phyloP scores from a whole-genome alignment of 2,888 invertebrate species.

The Celastrina argiolus region DNA sequence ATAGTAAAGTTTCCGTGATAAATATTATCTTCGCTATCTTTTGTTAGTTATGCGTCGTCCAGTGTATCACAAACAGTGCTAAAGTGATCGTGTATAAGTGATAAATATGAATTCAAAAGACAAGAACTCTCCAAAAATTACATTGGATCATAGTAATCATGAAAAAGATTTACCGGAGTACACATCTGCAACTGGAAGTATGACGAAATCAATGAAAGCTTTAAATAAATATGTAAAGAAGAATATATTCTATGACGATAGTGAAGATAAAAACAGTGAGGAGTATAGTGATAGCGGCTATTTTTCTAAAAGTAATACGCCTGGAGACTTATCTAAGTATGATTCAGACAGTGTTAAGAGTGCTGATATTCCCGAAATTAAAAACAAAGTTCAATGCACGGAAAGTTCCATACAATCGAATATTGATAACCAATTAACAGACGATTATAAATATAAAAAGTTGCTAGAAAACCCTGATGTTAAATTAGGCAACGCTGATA shows the following conservation, averaged over 20 bases:
- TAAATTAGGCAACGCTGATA: conserved; percentile 24
- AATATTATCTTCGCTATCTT: conserved; percentile 47
- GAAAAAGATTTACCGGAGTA: conserved; percentile 53
- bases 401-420: background rate
- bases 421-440: conserved; percentile 44
- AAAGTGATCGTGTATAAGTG: conserved; percentile 26
- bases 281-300: conserved; percentile 52
- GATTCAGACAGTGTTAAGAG: conserved; percentile 60
- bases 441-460: conserved; percentile 61
- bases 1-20: conserved; percentile 53
- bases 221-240: conserved; percentile 66
- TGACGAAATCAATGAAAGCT: conserved; percentile 64
- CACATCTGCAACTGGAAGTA: conserved; percentile 54
- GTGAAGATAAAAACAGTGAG: conserved; percentile 40
- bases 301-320: conserved; percentile 67
- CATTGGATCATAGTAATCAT: conserved; percentile 34
- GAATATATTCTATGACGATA: conserved; percentile 62
- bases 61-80: conserved; percentile 42
- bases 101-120: conserved; percentile 30
- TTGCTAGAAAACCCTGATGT: conserved; percentile 39
- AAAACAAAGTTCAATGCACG: conserved; percentile 10
- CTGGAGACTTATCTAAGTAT: conserved; percentile 58
- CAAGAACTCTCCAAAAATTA: conserved; percentile 33
- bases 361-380: conserved; percentile 40
- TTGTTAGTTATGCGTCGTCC: conserved; percentile 43